Conservation (phyloP, 2,113 vertebrate genomes). For the Podarcis cretensis region DNA sequence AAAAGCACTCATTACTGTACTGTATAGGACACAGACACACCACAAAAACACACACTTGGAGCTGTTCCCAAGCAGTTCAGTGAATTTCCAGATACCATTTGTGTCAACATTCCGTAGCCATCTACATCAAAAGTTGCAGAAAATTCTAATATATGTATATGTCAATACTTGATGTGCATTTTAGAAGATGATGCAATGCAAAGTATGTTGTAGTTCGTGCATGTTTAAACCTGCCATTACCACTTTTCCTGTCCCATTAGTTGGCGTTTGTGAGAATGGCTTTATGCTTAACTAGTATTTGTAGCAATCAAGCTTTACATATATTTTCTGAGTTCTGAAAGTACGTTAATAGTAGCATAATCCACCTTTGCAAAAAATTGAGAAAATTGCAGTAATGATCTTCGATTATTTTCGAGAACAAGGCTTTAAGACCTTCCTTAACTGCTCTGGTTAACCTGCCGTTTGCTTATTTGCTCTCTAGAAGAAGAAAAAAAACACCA, state of each 20-base stretch:
- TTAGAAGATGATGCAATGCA: not conserved
- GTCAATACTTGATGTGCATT: not conserved
- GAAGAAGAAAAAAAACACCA: not conserved
- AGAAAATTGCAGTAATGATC: not conserved
- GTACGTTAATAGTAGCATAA: not conserved
- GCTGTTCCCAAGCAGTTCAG: not conserved
- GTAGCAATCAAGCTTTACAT: not conserved
- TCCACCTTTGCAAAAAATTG: not conserved
- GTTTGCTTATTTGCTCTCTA: not conserved
- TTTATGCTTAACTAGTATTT: not conserved
- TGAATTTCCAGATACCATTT: not conserved
- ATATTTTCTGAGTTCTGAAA: not conserved
- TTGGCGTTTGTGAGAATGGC: not conserved
- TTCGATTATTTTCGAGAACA: not conserved
- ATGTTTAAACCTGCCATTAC: not conserved
- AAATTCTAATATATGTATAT: not conserved
- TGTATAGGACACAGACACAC: too few relatives aligned
- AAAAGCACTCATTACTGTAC: not conserved
- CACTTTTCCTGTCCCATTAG: not conserved
- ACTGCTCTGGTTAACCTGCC: not conserved
- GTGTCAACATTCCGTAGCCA: not conserved
- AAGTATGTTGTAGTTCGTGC: not conserved
- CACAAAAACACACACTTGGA: not conserved
- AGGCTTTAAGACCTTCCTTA: not conserved
- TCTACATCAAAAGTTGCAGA: not conserved